Conservation (phyloP, 2,888 invertebrate genomes). For the Brenthis hecate region DNA sequence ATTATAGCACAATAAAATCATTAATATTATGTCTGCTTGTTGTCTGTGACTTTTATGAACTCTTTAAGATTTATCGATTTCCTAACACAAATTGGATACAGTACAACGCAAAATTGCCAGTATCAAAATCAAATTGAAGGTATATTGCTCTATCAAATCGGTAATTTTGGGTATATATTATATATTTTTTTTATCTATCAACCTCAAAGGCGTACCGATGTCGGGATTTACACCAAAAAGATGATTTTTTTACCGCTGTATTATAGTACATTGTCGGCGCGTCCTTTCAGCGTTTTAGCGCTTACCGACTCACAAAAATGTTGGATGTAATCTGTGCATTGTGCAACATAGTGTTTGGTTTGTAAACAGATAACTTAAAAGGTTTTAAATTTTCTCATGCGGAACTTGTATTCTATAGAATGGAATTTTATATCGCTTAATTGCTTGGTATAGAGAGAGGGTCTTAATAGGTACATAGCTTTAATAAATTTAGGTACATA, state of each 20-base stretch:
- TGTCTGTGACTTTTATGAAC: too few relatives aligned
- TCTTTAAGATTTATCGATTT: too few relatives aligned
- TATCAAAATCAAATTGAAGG: too few relatives aligned
- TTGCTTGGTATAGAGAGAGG: too few relatives aligned
- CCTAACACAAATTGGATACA: too few relatives aligned
- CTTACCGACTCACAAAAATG: conserved; percentile 49
- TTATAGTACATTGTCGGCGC: conserved; percentile 41
- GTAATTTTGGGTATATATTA: not conserved
- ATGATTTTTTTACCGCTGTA: conserved; percentile 23
- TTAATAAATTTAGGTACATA: too few relatives aligned
- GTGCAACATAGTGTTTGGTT: conserved; percentile 58
- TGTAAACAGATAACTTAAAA: conserved; percentile 47
- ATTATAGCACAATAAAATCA: too few relatives aligned
- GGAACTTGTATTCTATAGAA: conserved; percentile 16
- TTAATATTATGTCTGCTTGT: too few relatives aligned
- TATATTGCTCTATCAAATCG: too few relatives aligned
- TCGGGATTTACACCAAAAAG: conserved; percentile 30
- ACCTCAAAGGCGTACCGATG: conserved; percentile 22
- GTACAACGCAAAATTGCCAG: too few relatives aligned
- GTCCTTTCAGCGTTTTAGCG: conserved; percentile 45
- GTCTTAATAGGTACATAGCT: too few relatives aligned
- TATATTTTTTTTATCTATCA: conserved; percentile 12
- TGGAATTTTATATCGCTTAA: conserved; percentile 19
- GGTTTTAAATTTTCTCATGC: conserved; percentile 38
- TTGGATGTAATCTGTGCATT: conserved; percentile 55